These are phyloP conservation scores for Geotrupes spiniger DNA, from an alignment of 2,888 invertebrate genomes.

Conservation along the genomic window DNA sequence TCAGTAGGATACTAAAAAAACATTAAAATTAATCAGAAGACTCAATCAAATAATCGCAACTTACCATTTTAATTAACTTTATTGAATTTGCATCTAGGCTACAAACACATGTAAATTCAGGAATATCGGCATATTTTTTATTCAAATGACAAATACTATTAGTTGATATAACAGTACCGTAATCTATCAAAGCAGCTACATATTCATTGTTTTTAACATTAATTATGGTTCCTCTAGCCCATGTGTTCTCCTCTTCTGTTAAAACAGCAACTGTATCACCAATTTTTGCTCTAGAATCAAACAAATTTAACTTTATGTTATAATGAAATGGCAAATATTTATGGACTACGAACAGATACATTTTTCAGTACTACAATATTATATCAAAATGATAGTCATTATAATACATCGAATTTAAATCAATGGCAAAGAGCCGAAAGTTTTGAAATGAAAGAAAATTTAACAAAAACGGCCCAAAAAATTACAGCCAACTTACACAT, in stretches of 20 bases:
- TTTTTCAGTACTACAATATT: no score
- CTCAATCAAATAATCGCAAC: not conserved
- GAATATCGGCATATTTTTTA: constrained; percentile 20
- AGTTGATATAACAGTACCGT: constrained; percentile 19
- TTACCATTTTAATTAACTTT: constrained; percentile 5
- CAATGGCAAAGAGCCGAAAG: no score
- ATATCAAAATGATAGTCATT: no score
- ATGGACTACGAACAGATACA: no score
- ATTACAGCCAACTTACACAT: not conserved
- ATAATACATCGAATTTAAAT: no score
- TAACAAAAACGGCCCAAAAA: no score
- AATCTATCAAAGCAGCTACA: constrained; percentile 28
- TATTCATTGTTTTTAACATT: constrained; percentile 19
- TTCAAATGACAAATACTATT: constrained; percentile 21
- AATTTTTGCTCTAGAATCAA: constrained; percentile 19
- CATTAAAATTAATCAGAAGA: no score
- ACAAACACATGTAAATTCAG: constrained; percentile 26
- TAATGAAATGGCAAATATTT: no score
- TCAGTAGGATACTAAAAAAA: no score
- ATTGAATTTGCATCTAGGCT: constrained; percentile 10
- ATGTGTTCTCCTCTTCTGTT: constrained; percentile 18
- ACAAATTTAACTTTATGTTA: not conserved
- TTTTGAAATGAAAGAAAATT: no score
- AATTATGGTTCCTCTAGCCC: constrained; percentile 25
- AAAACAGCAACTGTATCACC: constrained; percentile 24